A percentile compares a stretch with the other conserved stretches of the same genome.
Evolutionary conservation across 2,113 vertebrate genomes (phyloP).

Genomic region (Lucifuga dentata): DNA sequence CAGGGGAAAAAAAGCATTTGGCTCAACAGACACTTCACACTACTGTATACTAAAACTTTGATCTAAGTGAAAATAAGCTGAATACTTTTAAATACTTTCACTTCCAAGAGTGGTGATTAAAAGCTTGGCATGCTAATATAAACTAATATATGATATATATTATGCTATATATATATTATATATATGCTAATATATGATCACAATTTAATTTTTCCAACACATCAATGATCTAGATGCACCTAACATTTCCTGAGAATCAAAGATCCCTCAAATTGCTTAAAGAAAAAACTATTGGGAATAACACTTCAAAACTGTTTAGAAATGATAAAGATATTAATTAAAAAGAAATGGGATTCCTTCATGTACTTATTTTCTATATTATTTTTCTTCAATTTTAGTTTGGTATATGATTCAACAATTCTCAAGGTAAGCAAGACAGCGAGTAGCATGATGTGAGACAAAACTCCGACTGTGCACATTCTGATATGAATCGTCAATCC

Average conservation of each 20-base stretch:
- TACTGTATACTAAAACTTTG: neutral
- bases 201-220: too few species aligned
- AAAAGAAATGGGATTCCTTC: neutral
- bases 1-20: neutral
- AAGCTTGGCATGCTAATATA: neutral
- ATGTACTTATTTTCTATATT: neutral
- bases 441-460: conserved; percentile 27
- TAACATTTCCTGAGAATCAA: neutral
- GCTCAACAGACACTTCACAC: too few species aligned
- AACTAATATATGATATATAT: too few species aligned
- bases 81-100: neutral
- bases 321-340: neutral
- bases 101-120: neutral
- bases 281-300: neutral
- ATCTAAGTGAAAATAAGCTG: neutral
- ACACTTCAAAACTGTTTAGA: neutral
- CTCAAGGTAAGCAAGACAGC: conserved; percentile 18
- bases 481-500: conserved; percentile 66
- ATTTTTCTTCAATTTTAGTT: too few species aligned
- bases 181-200: too few species aligned
- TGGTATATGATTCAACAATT: neutral
- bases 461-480: conserved; percentile 36
- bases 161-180: too few species aligned
- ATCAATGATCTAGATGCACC: too few species aligned
- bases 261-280: neutral